Evolutionary conservation across 2,113 vertebrate genomes (phyloP), one percentile per base, ranked within the genome.

Genomic region (Rissa tridactyla): DNA sequence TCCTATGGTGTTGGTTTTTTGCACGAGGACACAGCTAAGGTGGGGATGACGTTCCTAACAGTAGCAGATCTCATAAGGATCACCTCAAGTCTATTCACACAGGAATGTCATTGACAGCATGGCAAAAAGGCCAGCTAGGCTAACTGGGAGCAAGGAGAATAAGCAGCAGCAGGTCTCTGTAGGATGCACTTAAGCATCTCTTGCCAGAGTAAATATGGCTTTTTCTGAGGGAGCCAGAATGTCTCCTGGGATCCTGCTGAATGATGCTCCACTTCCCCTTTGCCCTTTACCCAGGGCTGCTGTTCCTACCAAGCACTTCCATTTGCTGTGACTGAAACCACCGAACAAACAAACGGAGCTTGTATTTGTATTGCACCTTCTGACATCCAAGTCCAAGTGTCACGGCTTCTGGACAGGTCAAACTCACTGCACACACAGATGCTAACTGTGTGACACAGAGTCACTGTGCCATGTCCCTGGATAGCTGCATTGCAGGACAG

Each of bases 1-100:
- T 6, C 42, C 29, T 52, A 19, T 0, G 0, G 44, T n/a, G 42
- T 10, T 30, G 10, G 1, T 6, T 40, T 79, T 40, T 77, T 42
- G 30, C n/a, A 66, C 40, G 36, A 66, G 38, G 18, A 18, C n/a
- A 26, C 17, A 38, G 38, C 10, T 27, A 54, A 58, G 15, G 27
- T 47, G 34, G 17, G 4, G 4, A 52, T 55, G 52, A 75, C 22
- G 29, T 40, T 87, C 27, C 46, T 61, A 65, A 70, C 17, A 55
- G 15, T 15, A 10, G 13, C 9, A 18, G 34, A 76, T 29, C 26
- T 72, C 38, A 27, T 4, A 32, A 58, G 36, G 52, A 44, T 54
- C 30, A 29, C 36, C 19, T 72, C 52, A n/a, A 65, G 20, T 21
- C 26, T 64, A 7, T 54, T 61, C 10, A 30, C 44, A 66, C 18